Evolutionary conservation across 1,140 invertebrate species (phyloP), one percentile per base, ranked within the genome.

Genomic region (Neocloeon triangulifer): DNA sequence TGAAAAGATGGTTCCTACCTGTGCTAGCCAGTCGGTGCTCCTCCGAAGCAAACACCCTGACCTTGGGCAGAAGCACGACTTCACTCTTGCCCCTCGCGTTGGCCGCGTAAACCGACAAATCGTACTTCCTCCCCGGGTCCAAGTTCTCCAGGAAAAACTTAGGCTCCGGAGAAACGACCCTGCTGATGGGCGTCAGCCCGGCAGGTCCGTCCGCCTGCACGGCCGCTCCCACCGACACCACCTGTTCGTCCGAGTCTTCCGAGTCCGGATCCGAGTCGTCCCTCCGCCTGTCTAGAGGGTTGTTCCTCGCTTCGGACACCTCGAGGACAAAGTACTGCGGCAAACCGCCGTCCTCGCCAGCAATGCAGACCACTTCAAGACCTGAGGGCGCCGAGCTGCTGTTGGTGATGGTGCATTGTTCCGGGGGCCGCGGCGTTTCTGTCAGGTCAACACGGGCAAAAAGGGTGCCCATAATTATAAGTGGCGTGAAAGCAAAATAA

Each of bases 261-360:
- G 47, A 43, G n/a, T 56, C 57, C 37, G 62, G 59, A 41, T 63
- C 60, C 55, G 73, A 52, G 61, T 68, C 47, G 57, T 70, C 42
- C 50, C 62, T 43, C 53, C 10, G 13, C 15, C 12, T 8, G 4
- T 7, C n/a, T 12, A 18, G 10, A 2, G 16, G 17, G 10, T 17
- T n/a, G 3, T 12, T n/a, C n/a, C 14, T 17, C 20, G 43, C 50
- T 14, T 46, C 42, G 25, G 57, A 58, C 33, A 81, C 73, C 55
- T 85, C 78, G 28, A 85, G 55, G 26, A 80, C 56, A 51, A 88
- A 88, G 44, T 69, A 68, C 51, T 86, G 80, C 12, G 70, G 61
- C 13, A 82, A 60, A 4, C 80, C 80, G 8, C 80, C 80, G 42
- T 81, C 75, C 41, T 70, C 67, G 13, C 79, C 78, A 0, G 76